Evolutionary conservation across 2,888 invertebrate species (phyloP), one percentile per base, ranked within the genome.

Genomic region (Calliopum simillimum): DNA sequence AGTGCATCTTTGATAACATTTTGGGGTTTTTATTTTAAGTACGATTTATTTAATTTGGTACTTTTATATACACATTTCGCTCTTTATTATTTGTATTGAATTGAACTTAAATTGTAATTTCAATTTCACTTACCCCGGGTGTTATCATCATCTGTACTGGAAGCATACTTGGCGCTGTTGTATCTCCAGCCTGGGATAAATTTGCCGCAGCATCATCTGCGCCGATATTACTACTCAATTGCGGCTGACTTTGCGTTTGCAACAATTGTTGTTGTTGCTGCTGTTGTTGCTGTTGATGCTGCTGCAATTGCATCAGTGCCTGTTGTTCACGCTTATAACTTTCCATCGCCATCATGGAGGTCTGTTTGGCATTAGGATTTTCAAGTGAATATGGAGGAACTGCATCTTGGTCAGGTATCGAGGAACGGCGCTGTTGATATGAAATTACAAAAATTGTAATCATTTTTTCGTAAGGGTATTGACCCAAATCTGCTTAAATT

Each of bases 141-240:
- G 86, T 85, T 63, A 84, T 86, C 86, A 86, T 86, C 86, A 86
- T 86, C 78, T 86, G 85, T 46, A 82, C 81, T 66, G 85, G 85
- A 73, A 82, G 73, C 68, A 76, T 73, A 67, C 78, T 74, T 12
- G 77, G 75, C 14, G 77, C 66, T 14, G 78, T 79, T 68, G 69
- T 75, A 74, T 80, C 77, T 65, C 77, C 82, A 3, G 71, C 74
- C 59, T 78, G 74, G 11, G 75, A 59, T 2, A 74, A 47, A 44
- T 66, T 73, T 6, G 75, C 73, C 16, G 66, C 75, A 33, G 72
- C 69, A 43, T 73, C 74, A 25, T 75, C 73, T 56, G 46, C 33
- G 56, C 72, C 72, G 69, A 74, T 71, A 25, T 70, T 68, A 33
- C 65, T 16, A 13, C 33, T 71, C 4, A 49, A 14, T 33, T 61